Base-by-base conservation (phyloP, 1,140 invertebrate genomes). In the Ganaspis sp. region DNA sequence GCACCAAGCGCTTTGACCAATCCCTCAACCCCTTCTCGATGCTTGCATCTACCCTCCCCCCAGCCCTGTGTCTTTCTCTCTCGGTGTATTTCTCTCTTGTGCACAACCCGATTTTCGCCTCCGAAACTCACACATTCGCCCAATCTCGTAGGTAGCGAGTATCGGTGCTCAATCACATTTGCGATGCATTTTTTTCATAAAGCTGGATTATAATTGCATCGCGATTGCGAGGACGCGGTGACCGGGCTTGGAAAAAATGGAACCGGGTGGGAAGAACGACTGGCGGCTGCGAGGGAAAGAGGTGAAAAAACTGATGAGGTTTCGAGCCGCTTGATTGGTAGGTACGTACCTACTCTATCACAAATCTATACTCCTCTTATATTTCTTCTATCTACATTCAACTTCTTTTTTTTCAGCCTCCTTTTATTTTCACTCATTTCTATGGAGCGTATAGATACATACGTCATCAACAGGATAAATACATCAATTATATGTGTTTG, bases 171-270 rank as follows among this genome's bases (percentile, higher is more conserved):
- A 90, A 90, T 91, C 90, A 90, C 88, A 90, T 90, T 90, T 90
- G 90, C 86, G 88, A 91, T 91, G 89, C 90, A 91, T 90, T 90
- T 90, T 87, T 91, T 90, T 88, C 88, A 91, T 90, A 91, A 91
- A 91, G 89, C 89, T 90, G 90, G 88, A 90, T 91, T 91, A 91
- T 91, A 91, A 91, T 90, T 91, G 90, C 90, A 90, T 90, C 89
- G 88, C 87, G 87, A 91, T 89, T 88, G 89, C 87, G 88, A 90
- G 85, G 85, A 81, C 82, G 80, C 82, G 81, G 77, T 80, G 80
- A 77, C 81, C 83, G 77, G 80, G 74, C 76, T 76, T 77, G 78
- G 86, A 90, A 90, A 88, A 90, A 89, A 90, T 87, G 86, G 86
- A 87, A 85, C 85, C 85, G 81, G 77, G 82, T 53, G 78, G 78